These are phyloP conservation scores for Sapajus apella DNA, from an alignment of 2,113 vertebrate species.

Conservation along the genomic window DNA sequence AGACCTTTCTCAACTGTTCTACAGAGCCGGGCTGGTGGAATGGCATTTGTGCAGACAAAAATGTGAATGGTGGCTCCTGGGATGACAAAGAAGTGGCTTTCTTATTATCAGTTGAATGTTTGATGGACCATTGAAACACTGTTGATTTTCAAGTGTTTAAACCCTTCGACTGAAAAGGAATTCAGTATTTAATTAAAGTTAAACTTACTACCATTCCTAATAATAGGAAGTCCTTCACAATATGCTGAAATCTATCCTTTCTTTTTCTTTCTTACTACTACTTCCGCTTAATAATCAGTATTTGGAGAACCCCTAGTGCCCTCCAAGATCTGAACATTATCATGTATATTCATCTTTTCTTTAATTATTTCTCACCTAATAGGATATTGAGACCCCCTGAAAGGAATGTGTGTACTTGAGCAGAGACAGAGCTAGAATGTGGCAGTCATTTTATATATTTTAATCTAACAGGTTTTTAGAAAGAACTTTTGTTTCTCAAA, in stretches of 20 bases:
- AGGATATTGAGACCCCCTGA: background rate
- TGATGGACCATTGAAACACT: background rate
- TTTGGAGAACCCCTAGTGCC: background rate
- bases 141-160: constrained; percentile 5
- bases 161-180: background rate
- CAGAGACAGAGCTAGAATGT: background rate
- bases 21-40: background rate
- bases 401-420: background rate
- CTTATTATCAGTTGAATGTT: background rate
- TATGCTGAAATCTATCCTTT: background rate
- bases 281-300: background rate
- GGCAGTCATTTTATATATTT: background rate
- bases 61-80: background rate
- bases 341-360: background rate
- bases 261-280: background rate
- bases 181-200: background rate
- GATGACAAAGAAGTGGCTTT: background rate
- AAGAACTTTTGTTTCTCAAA: background rate
- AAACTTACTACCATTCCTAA: background rate
- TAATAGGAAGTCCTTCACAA: background rate
- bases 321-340: background rate
- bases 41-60: background rate
- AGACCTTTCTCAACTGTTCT: background rate
- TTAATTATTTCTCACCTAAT: background rate
- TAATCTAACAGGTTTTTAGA: background rate